These are phyloP conservation scores for Garra rufa DNA, from an alignment of 2,113 vertebrate genomes.

Conservation along the genomic window DNA sequence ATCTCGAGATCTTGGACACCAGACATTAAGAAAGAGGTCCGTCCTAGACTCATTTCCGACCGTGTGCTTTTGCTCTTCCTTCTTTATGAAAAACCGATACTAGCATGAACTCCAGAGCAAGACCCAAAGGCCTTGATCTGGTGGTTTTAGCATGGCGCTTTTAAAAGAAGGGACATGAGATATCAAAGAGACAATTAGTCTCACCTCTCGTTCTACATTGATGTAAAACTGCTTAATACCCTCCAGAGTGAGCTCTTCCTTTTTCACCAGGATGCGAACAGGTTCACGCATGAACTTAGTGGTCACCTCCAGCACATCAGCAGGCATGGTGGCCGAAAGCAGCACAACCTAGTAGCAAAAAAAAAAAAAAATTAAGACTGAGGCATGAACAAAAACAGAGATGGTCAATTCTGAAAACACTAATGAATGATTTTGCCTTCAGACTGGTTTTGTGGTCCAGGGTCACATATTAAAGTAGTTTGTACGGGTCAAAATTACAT, in stretches of 20 bases:
- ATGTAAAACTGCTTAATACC: constrained; percentile 99
- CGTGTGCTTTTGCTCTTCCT: constrained; percentile 72
- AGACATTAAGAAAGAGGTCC: constrained; percentile 84
- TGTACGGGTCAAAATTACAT: too few species aligned
- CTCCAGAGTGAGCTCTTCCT: constrained; percentile 98
- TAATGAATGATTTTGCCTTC: background rate
- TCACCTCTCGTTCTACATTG: constrained; percentile 96
- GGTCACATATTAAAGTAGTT: too few species aligned
- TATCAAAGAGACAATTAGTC: background rate
- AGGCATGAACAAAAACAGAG: background rate
- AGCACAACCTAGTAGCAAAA: constrained; percentile 86
- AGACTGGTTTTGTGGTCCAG: too few species aligned
- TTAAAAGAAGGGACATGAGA: constrained; percentile 65
- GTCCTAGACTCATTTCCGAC: constrained; percentile 68
- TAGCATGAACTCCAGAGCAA: constrained; percentile 72
- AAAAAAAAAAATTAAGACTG: too few species aligned
- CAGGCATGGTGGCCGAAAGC: constrained; percentile 97
- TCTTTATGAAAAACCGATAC: constrained; percentile 75
- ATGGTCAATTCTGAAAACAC: background rate
- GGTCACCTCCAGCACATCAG: constrained; percentile 97
- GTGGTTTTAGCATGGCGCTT: constrained; percentile 79
- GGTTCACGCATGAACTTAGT: constrained; percentile 99
- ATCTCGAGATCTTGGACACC: constrained; percentile 72
- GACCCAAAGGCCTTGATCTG: constrained; percentile 61
- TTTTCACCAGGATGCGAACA: constrained; percentile 96